Evolutionary conservation across 2,113 vertebrate species (phyloP).

Genomic region (Orthonyx spaldingii): DNA sequence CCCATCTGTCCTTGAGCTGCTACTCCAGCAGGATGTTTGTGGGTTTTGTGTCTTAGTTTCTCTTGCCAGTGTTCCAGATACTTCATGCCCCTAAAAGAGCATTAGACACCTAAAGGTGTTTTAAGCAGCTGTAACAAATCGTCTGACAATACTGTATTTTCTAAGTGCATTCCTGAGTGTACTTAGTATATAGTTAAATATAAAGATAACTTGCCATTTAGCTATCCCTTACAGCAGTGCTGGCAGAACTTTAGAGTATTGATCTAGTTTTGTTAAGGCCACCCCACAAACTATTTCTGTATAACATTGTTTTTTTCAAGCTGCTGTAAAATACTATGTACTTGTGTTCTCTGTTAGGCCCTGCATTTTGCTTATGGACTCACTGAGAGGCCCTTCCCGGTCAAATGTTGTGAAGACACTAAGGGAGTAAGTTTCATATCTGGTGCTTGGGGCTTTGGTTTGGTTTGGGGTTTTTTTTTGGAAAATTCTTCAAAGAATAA

Average conservation of each 20-base stretch:
- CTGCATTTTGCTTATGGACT: conserved; percentile 98
- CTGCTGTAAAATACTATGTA: background rate
- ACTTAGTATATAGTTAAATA: background rate
- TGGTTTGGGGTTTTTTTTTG: background rate
- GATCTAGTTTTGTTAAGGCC: background rate
- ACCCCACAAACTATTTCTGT: background rate
- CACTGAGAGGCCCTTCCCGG: conserved; percentile 88
- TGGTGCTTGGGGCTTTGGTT: background rate
- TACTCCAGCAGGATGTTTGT: background rate
- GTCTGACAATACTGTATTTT: background rate
- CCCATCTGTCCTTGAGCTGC: background rate
- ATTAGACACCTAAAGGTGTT: no score
- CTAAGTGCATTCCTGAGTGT: background rate
- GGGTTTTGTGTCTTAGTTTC: background rate
- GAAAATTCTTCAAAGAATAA: background rate
- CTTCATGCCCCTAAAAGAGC: background rate
- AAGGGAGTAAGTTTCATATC: conserved; percentile 84
- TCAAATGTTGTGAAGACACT: conserved; percentile 94
- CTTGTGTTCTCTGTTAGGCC: conserved; percentile 74
- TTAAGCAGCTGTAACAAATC: background rate
- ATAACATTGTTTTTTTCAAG: background rate
- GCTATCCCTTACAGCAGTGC: background rate
- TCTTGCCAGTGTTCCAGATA: background rate
- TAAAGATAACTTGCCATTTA: background rate
- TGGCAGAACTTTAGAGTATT: background rate